These are phyloP conservation scores for Neodon shergylaensis DNA, from an alignment of 2,113 vertebrate genomes.

Conservation along the genomic window DNA sequence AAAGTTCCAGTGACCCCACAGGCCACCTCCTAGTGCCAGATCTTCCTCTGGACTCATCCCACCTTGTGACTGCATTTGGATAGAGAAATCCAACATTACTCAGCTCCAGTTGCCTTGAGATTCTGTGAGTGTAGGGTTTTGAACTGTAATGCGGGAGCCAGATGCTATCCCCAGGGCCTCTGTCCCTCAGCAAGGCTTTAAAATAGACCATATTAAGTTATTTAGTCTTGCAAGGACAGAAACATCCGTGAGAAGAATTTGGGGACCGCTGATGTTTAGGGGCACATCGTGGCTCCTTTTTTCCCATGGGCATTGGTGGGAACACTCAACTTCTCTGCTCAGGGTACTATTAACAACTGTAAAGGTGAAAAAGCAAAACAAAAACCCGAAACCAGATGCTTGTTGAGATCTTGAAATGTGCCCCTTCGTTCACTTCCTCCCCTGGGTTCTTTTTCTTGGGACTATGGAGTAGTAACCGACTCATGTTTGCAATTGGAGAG, in stretches of 20 bases:
- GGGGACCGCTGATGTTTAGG: neutral
- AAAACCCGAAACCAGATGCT: neutral
- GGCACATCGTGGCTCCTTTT: neutral
- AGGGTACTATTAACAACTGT: neutral
- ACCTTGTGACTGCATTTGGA: neutral
- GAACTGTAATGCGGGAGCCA: slow-evolving; percentile 2
- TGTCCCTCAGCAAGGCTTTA: neutral
- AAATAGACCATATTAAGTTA: neutral
- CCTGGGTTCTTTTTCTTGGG: neutral
- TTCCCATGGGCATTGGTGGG: neutral
- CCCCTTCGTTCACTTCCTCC: neutral
- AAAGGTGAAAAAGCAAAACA: neutral
- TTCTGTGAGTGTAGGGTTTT: neutral
- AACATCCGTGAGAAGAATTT: neutral
- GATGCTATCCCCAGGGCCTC: neutral
- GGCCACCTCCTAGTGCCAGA: neutral
- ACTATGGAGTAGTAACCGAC: neutral
- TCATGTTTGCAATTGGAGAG: neutral
- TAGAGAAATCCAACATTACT: neutral
- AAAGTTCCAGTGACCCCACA: neutral
- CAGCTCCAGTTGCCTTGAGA: neutral
- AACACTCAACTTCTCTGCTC: neutral
- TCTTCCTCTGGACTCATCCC: slow-evolving; percentile 3
- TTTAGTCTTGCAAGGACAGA: neutral
- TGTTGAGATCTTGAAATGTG: neutral